phyloP scores from a whole-genome alignment of 2,113 vertebrate species.

The Nibea coibor region DNA sequence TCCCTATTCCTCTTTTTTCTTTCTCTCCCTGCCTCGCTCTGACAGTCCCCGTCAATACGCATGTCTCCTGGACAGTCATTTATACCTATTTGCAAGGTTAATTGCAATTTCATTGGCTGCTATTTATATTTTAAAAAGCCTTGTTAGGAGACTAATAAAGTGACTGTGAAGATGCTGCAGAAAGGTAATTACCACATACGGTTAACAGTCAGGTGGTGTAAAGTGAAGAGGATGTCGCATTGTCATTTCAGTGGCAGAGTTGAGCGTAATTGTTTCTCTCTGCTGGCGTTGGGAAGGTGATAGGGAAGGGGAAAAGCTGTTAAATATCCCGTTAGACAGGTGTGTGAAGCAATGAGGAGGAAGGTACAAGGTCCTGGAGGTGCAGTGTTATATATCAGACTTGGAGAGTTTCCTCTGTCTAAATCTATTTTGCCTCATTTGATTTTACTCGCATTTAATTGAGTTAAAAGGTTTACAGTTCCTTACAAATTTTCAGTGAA shows the following conservation, averaged over 20 bases:
- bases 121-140: conserved; percentile 81
- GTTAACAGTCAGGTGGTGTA: conserved; percentile 73
- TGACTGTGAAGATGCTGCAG: conserved; percentile 75
- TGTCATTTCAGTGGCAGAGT: conserved; percentile 74
- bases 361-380: conserved; percentile 36
- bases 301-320: conserved; percentile 53
- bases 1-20: conserved; percentile 36
- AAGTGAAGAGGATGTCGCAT: conserved; percentile 68
- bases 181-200: conserved; percentile 83
- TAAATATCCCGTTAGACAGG: conserved; percentile 71
- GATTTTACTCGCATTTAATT: conserved; percentile 20
- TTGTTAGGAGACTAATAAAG: conserved; percentile 83
- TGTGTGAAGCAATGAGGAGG: conserved; percentile 56
- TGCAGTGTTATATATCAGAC: conserved; percentile 1
- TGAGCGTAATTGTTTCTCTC: conserved; percentile 76
- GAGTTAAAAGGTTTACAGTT: not conserved
- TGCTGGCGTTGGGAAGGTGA: conserved; percentile 64
- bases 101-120: conserved; percentile 83
- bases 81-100: conserved; percentile 84
- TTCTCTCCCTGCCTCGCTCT: conserved; percentile 22
- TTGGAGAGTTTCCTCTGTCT: not conserved
- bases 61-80: conserved; percentile 77
- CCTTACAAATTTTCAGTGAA: not conserved
- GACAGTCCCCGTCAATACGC: conserved; percentile 73
- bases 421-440: conserved; percentile 22